Evolutionary conservation across 1,140 invertebrate genomes (phyloP), one percentile per base, ranked within the genome.

Genomic region (Drosophila ficusphila): DNA sequence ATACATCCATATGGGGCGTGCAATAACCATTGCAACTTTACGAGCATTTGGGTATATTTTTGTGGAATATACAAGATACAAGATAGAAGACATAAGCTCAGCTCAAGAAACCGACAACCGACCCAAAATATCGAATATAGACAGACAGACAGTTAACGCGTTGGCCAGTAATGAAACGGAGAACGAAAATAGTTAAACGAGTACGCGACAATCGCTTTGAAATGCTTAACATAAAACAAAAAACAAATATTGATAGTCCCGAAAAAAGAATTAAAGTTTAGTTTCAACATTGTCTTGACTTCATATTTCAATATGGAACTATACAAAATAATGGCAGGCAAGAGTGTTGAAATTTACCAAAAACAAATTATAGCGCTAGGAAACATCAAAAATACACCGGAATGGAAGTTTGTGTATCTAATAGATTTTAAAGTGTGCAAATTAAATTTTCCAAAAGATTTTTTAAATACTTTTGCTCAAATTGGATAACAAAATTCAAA

Each of bases 161-260:
- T 88, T 86, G 79, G 76, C 82, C 85, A 73, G 72, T 72, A 49
- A 73, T 38, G 33, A 82, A 68, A 67, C 31, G 46, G 47, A 57
- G 34, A 81, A 58, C 18, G 67, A 60, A 60, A 41, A 65, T 67
- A 74, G 51, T 56, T 54, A 54, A 71, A 57, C 72, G 61, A 82
- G 57, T 88, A 82, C 78, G 82, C 82, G 82, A 88, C 82, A 88
- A 88, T 88, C 82, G 82, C 82, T 88, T 88, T 82, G 58, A 83
- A 89, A 88, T 88, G 83, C 83, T 88, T 88, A 88, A 60, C 31
- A 31, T 29, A 44, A 33, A 12, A 39, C 6, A 12, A 53, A 39
- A 16, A 12, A 53, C 6, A 46, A 44, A 42, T 38, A 38, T 19
- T 60, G 51, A 23, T 38, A 38, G 56, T 11, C 21, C 6, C 4